Percentiles rank a stretch among this genome's conserved stretches.
These are phyloP conservation scores for Odontomyia ornata DNA, from an alignment of 2,888 invertebrate species.

Conservation along the genomic window DNA sequence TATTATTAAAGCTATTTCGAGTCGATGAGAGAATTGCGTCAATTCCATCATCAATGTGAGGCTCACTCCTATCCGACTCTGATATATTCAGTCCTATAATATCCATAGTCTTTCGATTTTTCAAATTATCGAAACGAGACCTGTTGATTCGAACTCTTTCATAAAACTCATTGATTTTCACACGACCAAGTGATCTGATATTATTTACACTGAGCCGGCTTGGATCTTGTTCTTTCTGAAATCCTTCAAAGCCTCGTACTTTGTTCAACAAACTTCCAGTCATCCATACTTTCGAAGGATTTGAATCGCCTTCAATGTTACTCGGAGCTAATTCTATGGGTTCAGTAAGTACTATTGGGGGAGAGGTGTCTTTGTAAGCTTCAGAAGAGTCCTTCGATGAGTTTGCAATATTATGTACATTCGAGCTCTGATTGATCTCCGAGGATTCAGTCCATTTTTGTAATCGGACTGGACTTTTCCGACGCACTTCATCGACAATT, in stretches of 20 bases:
- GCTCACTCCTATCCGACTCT: not conserved
- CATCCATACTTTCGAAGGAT: slow-evolving; percentile 24
- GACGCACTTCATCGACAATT: slow-evolving; percentile 51
- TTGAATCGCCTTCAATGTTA: not conserved
- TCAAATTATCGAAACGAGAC: slow-evolving; percentile 39
- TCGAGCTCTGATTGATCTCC: not conserved
- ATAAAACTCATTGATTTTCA: slow-evolving; percentile 52
- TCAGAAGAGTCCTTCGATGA: not conserved
- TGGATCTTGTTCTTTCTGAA: not conserved
- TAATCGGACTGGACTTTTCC: slow-evolving; percentile 47
- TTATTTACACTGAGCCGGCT: not conserved
- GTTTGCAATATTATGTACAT: not conserved
- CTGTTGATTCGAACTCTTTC: slow-evolving; percentile 49
- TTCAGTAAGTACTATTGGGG: not conserved
- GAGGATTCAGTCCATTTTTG: slow-evolving; percentile 51
- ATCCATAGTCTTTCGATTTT: slow-evolving; percentile 43
- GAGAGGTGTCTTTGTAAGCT: not conserved
- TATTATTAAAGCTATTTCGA: not conserved
- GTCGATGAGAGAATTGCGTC: slow-evolving; percentile 19
- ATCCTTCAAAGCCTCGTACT: slow-evolving; percentile 18
- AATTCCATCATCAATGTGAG: not conserved
- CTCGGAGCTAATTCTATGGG: not conserved
- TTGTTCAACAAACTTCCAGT: slow-evolving; percentile 35
- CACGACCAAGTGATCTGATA: slow-evolving; percentile 45
- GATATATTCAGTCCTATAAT: not conserved